Evolutionary conservation across 2,888 invertebrate genomes (phyloP).

Genomic region (Yponomeuta plumbellus): DNA sequence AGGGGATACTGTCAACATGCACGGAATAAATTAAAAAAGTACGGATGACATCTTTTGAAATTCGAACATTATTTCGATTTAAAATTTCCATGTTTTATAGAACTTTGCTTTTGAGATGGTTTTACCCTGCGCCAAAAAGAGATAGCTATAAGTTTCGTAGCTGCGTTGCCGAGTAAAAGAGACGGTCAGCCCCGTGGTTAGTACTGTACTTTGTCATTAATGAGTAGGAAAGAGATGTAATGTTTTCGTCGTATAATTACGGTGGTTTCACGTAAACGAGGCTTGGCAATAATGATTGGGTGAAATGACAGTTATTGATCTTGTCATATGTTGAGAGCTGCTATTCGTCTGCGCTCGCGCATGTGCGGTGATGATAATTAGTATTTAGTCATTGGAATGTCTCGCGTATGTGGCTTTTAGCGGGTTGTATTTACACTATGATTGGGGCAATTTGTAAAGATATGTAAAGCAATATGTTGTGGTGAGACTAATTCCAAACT

Average conservation of each 20-base stretch:
- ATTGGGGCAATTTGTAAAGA: conserved; percentile 3
- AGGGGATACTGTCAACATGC: conserved; percentile 50
- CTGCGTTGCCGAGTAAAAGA: conserved; percentile 53
- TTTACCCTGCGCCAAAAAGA: conserved; percentile 39
- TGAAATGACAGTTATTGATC: conserved; percentile 72
- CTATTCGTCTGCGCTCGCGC: conserved; percentile 48
- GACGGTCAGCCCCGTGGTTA: conserved; percentile 52
- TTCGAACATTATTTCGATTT: conserved; percentile 38
- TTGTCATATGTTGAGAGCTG: conserved; percentile 51
- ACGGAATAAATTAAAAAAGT: conserved; percentile 36
- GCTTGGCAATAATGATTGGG: conserved; percentile 66
- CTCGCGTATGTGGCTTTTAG: conserved; percentile 21
- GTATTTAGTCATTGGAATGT: conserved; percentile 56
- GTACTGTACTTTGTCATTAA: conserved; percentile 54
- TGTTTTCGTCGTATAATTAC: conserved; percentile 49
- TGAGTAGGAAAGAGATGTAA: conserved; percentile 66
- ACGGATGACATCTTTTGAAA: conserved; percentile 50
- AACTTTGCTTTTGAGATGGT: conserved; percentile 45
- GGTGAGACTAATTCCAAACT: not conserved
- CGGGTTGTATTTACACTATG: conserved; percentile 24
- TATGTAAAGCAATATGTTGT: conserved; percentile 5
- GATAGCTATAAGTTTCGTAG: conserved; percentile 44
- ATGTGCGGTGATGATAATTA: conserved; percentile 59
- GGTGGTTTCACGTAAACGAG: conserved; percentile 65
- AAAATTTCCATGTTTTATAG: conserved; percentile 41